phyloP scores from a whole-genome alignment of 2,888 invertebrate genomes.

The Thymelicus sylvestris region DNA sequence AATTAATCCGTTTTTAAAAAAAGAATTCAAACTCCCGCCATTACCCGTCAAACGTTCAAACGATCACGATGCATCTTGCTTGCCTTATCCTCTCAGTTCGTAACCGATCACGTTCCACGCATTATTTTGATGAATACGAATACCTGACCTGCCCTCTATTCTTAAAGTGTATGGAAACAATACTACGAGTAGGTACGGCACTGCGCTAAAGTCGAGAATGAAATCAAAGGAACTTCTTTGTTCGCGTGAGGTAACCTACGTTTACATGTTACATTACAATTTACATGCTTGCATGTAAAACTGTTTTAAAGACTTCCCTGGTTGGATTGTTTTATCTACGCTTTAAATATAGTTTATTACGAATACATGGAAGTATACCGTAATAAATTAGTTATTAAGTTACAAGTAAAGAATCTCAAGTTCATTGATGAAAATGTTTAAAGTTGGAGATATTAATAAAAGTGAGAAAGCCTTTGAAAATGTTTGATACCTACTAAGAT shows the following conservation, averaged over 20 bases:
- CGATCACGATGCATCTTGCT: constrained; percentile 60
- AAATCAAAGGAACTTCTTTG: constrained; percentile 26
- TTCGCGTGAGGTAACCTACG: constrained; percentile 27
- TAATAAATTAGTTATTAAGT: no score
- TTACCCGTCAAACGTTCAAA: constrained; percentile 61
- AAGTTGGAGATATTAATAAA: no score
- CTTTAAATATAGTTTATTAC: neutral
- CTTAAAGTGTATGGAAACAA: constrained; percentile 23
- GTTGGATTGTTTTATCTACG: constrained; percentile 19
- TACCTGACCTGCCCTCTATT: constrained; percentile 35
- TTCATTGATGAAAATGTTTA: no score
- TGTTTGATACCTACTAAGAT: no score
- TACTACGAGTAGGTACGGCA: constrained; percentile 26
- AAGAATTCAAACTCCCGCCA: constrained; percentile 59
- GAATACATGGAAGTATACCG: no score
- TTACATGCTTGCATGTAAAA: constrained; percentile 2
- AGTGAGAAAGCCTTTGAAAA: no score
- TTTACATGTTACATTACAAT: neutral
- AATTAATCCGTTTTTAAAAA: constrained; percentile 63
- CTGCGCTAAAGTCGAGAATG: constrained; percentile 24
- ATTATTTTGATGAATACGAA: constrained; percentile 75
- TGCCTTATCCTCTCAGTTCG: constrained; percentile 68
- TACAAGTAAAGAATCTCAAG: no score
- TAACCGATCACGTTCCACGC: constrained; percentile 74
- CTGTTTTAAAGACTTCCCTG: constrained; percentile 18